Evolutionary conservation across 2,888 invertebrate species (phyloP), one percentile per base, ranked within the genome.

Genomic region (Caenorhabditis sinica): DNA sequence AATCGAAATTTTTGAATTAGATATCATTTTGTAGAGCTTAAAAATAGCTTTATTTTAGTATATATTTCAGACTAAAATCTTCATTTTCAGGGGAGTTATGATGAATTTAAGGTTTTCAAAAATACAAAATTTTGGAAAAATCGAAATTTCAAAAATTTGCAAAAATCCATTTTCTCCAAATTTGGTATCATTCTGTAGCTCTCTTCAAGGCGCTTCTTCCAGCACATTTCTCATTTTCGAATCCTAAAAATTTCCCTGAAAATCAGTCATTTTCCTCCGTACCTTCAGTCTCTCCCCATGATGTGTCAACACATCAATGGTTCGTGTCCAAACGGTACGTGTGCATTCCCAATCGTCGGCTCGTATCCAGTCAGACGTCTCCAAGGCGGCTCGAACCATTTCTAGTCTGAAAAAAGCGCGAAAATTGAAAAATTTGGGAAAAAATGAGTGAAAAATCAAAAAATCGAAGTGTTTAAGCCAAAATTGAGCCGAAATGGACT

Each of bases 291-390:
- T 65, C 17, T 82, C 45, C 20, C 69, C 74, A 56, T 90, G 90
- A 82, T 91, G 86, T 13, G 61, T 36, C 9, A 91, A 82, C 0
- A 91, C 90, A 17, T 60, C 82, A 17, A 90, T 43, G 1, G 91
- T 90, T 23, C 90, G 45, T 6, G 88, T 86, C 91, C 91, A 91
- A 17, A 73, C 73, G 20, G 72, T 17, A 13, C 73, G 40, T 1
- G 73, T 73, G 20, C 86, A 83, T 45, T 86, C 86, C 86, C 86
- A 86, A 15, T 81, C 86, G 56, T 91, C 90, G 1, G 87, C 90
- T 93, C 93, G 93, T 86, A 98, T 95, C 98, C 98, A 98, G 61
- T 95, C 95, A 0, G 95, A 96, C 2, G 95, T 95, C 82, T 96
- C 94, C 15, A 97, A 93, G 0, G 97, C 96, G 13, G 82, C 84